Evolutionary conservation across 2,888 invertebrate genomes (phyloP), one percentile per base, ranked within the genome.

Genomic region (Tholera decimalis): DNA sequence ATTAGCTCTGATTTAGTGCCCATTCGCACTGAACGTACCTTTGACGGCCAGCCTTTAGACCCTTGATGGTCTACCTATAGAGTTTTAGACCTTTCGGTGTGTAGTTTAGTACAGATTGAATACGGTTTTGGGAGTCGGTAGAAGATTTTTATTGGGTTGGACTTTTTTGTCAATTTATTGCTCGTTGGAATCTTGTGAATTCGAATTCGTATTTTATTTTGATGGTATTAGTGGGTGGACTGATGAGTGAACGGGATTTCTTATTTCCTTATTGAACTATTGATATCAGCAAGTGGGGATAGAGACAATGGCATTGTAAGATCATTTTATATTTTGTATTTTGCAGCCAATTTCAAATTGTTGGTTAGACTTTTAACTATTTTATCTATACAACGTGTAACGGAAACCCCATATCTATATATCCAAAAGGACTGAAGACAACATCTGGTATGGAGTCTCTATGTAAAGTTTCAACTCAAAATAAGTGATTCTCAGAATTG

Each of bases 1-100:
- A 90, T 91, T 91, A 91, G 88, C 58, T 59, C 85, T 90, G 91
- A 91, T 91, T 91, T 92, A 92, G 85, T 86, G 84, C 85, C 85
- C 83, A 84, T 87, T 85, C 79, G 83, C 81, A 62, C 67, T 66
- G 74, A 76, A 68, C 72, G 77, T 64, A 81, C 79, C 80, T 85
- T 85, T 84, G 84, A 83, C 82, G 72, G 69, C 65, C 60, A 57
- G 58, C 13, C 13, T 65, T 39, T 67, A 33, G 73, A 79, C 78
- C 79, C 83, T 84, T 83, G 82, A 82, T 80, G 70, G 63, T 67
- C 60, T 26, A 26, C 47, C 47, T 47, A 28, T 28, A 65, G 70
- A 73, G 60, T 69, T 67, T 72, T 75, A 41, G 58, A 60, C 68
- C 66, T 69, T 67, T 73, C 13, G 44, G 43, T 61, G 56, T 61